phyloP scores from a whole-genome alignment of 1,140 invertebrate genomes.

The Drosophila repleta region DNA sequence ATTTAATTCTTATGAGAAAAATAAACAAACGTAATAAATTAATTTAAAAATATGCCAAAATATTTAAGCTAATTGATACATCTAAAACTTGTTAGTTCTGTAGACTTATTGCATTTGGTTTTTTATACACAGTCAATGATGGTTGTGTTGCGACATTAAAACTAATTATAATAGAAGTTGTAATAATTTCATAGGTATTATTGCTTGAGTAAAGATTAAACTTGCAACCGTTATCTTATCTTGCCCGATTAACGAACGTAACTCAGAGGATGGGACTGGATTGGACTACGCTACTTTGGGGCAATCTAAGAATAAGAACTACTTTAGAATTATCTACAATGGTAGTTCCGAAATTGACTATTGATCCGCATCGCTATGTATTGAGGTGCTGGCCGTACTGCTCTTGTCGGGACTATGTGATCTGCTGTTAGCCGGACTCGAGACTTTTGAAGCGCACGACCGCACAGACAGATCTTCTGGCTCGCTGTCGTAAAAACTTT shows the following conservation, averaged over 20 bases:
- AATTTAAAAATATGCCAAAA: conserved; percentile 40
- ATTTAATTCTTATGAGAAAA: conserved; percentile 29
- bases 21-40: conserved; percentile 40
- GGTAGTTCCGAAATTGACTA: conserved; percentile 49
- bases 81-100: conserved; percentile 45
- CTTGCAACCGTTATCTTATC: conserved; percentile 25
- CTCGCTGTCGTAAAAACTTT: conserved; percentile 76
- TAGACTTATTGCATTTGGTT: conserved; percentile 68
- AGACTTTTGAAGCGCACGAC: conserved; percentile 69
- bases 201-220: conserved; percentile 39
- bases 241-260: conserved; percentile 23
- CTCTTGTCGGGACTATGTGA: conserved; percentile 73
- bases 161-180: conserved; percentile 53
- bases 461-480: conserved; percentile 82
- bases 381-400: conserved; percentile 44
- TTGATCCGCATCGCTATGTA: conserved; percentile 64
- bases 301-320: conserved; percentile 20
- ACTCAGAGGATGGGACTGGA: conserved; percentile 14
- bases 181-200: conserved; percentile 25
- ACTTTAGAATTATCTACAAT: conserved; percentile 61
- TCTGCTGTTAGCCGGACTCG: conserved; percentile 60
- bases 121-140: conserved; percentile 65
- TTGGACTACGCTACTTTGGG: conserved; percentile 11
- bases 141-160: conserved; percentile 51
- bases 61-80: conserved; percentile 45